Percentiles rank a stretch among this genome's conserved stretches.
These are phyloP conservation scores for Cuniculus paca DNA, from an alignment of 2,797 vertebrate genomes.

Conservation along the genomic window DNA sequence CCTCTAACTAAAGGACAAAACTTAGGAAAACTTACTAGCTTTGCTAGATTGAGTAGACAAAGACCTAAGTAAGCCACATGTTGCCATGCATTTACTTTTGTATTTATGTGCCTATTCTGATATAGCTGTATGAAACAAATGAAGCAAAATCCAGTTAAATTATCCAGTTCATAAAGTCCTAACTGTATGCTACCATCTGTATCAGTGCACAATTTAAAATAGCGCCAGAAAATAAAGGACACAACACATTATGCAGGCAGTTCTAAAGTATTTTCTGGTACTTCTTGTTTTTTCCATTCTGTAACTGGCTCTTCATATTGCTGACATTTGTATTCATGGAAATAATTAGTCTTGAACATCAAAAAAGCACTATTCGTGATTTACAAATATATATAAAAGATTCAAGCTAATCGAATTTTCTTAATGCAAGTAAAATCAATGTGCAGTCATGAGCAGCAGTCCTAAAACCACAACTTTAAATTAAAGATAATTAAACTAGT, in stretches of 20 bases:
- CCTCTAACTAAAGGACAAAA: background rate
- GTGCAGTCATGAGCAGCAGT: conserved; percentile 55
- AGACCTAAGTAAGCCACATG: background rate
- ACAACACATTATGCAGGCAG: conserved; percentile 50
- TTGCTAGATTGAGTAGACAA: background rate
- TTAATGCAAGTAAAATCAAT: conserved; percentile 76
- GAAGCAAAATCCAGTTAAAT: conserved; percentile 54
- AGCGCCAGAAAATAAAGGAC: conserved; percentile 50
- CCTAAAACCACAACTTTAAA: conserved; percentile 77
- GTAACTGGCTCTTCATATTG: conserved; percentile 81
- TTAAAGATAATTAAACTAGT: conserved; percentile 78
- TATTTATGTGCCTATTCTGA: background rate
- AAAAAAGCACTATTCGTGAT: conserved; percentile 83
- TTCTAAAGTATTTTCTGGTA: conserved; percentile 58
- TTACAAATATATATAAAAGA: conserved; percentile 82
- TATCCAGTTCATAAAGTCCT: background rate
- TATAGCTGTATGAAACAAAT: conserved; percentile 43
- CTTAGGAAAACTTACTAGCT: background rate
- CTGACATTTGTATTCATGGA: conserved; percentile 85
- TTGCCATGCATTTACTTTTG: background rate
- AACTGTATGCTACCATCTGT: background rate
- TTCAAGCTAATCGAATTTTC: conserved; percentile 84
- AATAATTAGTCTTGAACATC: conserved; percentile 83
- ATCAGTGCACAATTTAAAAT: background rate
- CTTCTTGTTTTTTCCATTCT: conserved; percentile 79